Conservation (phyloP, 2,113 vertebrate genomes). For the Thunnus thynnus region DNA sequence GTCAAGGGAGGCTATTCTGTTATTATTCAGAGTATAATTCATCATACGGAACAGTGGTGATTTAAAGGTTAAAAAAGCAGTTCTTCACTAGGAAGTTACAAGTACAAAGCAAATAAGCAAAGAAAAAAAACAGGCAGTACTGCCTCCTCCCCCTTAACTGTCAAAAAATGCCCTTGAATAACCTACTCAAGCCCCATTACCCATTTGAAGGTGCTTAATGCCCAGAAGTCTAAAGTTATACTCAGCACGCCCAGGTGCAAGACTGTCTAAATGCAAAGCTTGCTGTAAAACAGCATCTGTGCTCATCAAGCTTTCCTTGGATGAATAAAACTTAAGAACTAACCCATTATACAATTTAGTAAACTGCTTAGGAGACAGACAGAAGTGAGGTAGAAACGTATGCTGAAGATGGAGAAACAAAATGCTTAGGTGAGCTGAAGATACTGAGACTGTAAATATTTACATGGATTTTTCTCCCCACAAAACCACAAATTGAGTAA, state of each 20-base stretch:
- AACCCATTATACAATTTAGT: slow-evolving; percentile 37
- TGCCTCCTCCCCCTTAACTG: slow-evolving; percentile 41
- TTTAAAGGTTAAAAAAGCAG: slow-evolving; percentile 74
- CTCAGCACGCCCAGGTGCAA: slow-evolving; percentile 52
- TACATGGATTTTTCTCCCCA: background rate
- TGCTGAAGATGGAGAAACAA: slow-evolving; percentile 5
- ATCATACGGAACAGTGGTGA: slow-evolving; percentile 54
- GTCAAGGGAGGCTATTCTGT: slow-evolving; percentile 43
- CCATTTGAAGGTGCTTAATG: slow-evolving; percentile 39
- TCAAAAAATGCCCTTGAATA: slow-evolving; percentile 68
- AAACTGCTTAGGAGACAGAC: slow-evolving; percentile 70
- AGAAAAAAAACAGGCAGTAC: slow-evolving; percentile 33
- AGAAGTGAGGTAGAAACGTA: slow-evolving; percentile 51
- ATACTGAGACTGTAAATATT: background rate
- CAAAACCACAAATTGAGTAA: background rate
- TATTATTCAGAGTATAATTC: slow-evolving; percentile 61
- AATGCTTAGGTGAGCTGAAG: background rate
- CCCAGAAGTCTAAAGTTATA: slow-evolving; percentile 44
- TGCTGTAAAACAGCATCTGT: slow-evolving; percentile 65
- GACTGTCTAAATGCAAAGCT: slow-evolving; percentile 44
- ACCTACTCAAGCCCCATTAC: slow-evolving; percentile 58
- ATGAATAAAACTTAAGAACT: slow-evolving; percentile 32
- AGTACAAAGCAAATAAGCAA: slow-evolving; percentile 45
- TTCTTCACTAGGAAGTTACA: slow-evolving; percentile 35
- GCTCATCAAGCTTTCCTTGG: slow-evolving; percentile 42